These are phyloP conservation scores for Drosophila mettleri DNA, from an alignment of 2,888 invertebrate species.

Conservation along the genomic window DNA sequence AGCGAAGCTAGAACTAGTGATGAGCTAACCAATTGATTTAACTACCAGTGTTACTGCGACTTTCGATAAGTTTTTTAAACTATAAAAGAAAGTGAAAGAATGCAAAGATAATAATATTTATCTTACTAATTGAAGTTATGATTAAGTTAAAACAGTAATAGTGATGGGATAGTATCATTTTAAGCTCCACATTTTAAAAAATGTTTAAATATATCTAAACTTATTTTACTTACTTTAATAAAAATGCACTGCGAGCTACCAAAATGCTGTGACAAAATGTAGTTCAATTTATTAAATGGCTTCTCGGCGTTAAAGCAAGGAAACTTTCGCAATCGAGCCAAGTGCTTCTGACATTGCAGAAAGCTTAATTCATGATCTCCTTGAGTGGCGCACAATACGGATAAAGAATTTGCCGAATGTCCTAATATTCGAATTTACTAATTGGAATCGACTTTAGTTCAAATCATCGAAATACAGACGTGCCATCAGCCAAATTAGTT, in stretches of 20 bases:
- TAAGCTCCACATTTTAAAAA: too few species aligned
- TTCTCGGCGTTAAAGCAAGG: conserved; percentile 2
- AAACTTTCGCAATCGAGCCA: conserved; percentile 20
- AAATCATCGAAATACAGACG: background rate
- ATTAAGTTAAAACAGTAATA: too few species aligned
- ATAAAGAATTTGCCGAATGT: conserved; percentile 30
- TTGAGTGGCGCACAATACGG: conserved; percentile 17
- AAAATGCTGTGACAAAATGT: conserved; percentile 7
- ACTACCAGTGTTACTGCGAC: background rate
- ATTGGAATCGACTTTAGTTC: conserved; percentile 48
- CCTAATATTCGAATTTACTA: conserved; percentile 47
- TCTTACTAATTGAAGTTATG: too few species aligned
- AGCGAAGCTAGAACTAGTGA: conserved; percentile 3
- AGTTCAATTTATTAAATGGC: conserved; percentile 51
- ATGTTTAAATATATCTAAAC: background rate
- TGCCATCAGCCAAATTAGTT: background rate
- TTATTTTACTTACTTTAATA: background rate
- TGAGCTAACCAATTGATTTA: background rate
- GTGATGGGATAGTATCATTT: too few species aligned
- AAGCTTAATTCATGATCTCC: conserved; percentile 22
- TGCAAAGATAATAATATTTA: too few species aligned
- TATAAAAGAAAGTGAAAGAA: background rate
- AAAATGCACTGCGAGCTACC: background rate
- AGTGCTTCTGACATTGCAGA: conserved; percentile 28
- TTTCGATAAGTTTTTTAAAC: background rate